Evolutionary conservation across 1,140 invertebrate genomes (phyloP).

Genomic region (Drosophila nebulosa): DNA sequence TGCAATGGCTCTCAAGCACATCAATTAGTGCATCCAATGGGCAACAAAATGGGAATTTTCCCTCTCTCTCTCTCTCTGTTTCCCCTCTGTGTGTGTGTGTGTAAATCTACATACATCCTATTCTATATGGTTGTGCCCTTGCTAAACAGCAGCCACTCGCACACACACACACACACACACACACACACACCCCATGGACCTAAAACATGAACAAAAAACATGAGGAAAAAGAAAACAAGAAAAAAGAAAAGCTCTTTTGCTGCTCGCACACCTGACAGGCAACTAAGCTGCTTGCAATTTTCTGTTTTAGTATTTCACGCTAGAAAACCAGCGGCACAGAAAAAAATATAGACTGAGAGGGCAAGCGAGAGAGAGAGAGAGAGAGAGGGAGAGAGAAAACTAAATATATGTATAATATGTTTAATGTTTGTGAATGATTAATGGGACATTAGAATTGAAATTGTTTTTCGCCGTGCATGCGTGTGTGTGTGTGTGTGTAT

Average conservation of each 20-base stretch:
- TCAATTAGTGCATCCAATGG: conserved; percentile 66
- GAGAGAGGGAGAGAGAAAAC: not conserved
- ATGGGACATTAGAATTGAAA: conserved; percentile 77
- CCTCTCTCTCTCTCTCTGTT: too few relatives aligned
- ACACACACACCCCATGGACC: not conserved
- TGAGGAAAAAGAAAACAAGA: not conserved
- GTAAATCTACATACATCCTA: not conserved
- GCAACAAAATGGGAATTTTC: conserved; percentile 9
- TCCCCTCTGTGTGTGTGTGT: not conserved
- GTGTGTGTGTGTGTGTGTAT: not conserved
- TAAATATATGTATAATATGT: conserved; percentile 44
- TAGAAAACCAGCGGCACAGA: conserved; percentile 47
- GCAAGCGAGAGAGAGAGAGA: too few relatives aligned
- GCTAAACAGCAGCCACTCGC: conserved; percentile 31
- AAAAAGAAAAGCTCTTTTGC: conserved; percentile 22
- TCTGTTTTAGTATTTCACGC: conserved; percentile 70
- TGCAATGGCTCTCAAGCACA: conserved; percentile 51
- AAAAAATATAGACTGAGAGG: conserved; percentile 16
- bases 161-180: conserved; percentile 23
- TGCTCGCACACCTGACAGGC: conserved; percentile 59
- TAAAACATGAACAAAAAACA: conserved; percentile 12
- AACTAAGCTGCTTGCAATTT: conserved; percentile 68
- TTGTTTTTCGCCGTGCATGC: conserved; percentile 52
- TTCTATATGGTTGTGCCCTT: conserved; percentile 7
- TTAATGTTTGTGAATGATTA: conserved; percentile 79